Base-by-base conservation (phyloP, 2,113 vertebrate species). In the Mungos mungo region DNA sequence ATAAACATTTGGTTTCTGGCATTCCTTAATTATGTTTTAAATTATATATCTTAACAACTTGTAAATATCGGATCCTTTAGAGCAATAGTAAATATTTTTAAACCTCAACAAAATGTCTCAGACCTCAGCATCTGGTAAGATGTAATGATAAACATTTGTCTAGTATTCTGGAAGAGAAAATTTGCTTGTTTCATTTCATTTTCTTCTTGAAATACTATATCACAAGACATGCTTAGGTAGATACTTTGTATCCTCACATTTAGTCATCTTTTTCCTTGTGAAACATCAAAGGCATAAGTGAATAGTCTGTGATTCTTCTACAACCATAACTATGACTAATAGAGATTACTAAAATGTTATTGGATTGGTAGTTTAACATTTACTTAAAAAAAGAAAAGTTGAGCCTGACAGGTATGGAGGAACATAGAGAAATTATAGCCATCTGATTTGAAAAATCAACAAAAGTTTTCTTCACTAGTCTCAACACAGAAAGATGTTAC, bases 21-120 rank as follows among this genome's bases (percentile, higher is more conserved):
- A 72, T 74, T 90, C 29, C 19, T 88, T 90, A 92, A 86, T 80
- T 88, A 72, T 90, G 16, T 57, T 68, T 94, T 76, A 82, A 85
- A 91, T 95, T 41, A 31, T 31, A 45, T 81, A 47, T 88, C 74
- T 77, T 94, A 65, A 69, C 79, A 85, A 93, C 27, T 71, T 66
- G 45, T 87, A 89, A 93, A 72, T 89, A 95, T 29, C 92, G 13
- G 77, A 82, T 72, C 45, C 13, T 27, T 93, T 92, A 83, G 19
- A 97, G 66, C 23, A 87, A 92, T 47, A 92, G 52, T 90, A 96
- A 97, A 86, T 94, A 90, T 66, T 92, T 96, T 92, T 95, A 90
- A 87, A 82, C 25, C 38, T 80, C 54, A 93, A 77, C 11, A 77
- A 83, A 97, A 54, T 92, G 84, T 87, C 38, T 96, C 54, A 82